Percentiles rank a stretch among this genome's conserved stretches.
Conservation (phyloP, 1,140 invertebrate genomes). For the Physella acuta region DNA sequence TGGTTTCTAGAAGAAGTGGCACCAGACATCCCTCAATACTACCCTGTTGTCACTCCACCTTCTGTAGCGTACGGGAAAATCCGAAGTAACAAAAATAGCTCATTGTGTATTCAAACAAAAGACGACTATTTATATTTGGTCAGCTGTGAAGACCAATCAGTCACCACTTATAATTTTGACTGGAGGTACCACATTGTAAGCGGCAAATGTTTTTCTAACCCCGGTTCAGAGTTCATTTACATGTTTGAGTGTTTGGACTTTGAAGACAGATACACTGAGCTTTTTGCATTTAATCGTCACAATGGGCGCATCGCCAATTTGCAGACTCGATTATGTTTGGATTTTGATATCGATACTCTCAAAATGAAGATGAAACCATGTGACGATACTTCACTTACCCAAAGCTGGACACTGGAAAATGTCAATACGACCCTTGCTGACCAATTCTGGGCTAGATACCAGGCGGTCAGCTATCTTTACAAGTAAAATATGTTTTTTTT, state of each 20-base stretch:
- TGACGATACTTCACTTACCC: no score
- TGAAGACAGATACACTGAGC: neutral
- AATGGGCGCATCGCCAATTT: neutral
- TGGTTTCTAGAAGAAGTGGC: constrained; percentile 34
- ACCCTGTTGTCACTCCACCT: neutral
- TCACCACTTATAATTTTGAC: neutral
- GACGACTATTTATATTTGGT: neutral
- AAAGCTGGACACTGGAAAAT: neutral
- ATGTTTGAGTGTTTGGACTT: neutral
- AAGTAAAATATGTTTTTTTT: no score
- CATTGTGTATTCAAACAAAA: neutral
- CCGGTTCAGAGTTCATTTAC: neutral
- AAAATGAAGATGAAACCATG: neutral
- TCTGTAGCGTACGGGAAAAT: neutral
- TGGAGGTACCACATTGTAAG: neutral
- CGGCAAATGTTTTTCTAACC: neutral
- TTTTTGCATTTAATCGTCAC: neutral
- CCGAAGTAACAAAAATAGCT: neutral
- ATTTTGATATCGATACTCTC: no score
- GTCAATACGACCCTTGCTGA: neutral
- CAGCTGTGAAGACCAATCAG: neutral
- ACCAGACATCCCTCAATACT: constrained; percentile 25
- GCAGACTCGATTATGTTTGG: neutral
- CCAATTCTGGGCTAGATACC: neutral
- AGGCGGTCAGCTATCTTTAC: no score